A percentile compares a stretch with the other conserved stretches of the same genome.
These are phyloP conservation scores for Cheilosia vulpina DNA, from an alignment of 2,888 invertebrate genomes.

Conservation along the genomic window DNA sequence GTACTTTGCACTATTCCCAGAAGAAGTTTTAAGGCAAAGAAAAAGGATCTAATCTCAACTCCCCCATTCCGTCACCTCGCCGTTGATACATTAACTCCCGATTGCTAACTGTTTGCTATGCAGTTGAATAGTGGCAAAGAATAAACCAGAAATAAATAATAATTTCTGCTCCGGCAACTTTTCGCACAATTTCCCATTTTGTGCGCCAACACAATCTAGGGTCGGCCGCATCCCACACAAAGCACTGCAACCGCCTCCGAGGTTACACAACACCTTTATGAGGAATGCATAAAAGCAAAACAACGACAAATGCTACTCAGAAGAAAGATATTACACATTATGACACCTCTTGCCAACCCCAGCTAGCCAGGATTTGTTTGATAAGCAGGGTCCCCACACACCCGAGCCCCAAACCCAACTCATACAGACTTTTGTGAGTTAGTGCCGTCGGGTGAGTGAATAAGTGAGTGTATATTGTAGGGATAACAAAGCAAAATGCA, in stretches of 20 bases:
- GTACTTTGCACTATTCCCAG: conserved; percentile 33
- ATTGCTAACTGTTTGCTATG: conserved; percentile 37
- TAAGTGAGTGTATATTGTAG: conserved; percentile 67
- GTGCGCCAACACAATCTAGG: conserved; percentile 27
- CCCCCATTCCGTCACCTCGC: neutral
- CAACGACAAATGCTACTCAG: conserved; percentile 58
- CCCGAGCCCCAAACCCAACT: neutral
- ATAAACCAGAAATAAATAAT: conserved; percentile 55
- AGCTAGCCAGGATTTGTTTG: conserved; percentile 48
- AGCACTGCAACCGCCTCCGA: conserved; percentile 17
- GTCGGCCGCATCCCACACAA: conserved; percentile 33
- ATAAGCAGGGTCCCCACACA: conserved; percentile 33
- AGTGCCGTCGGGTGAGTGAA: conserved; percentile 58
- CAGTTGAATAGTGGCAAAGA: conserved; percentile 15
- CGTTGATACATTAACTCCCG: conserved; percentile 1
- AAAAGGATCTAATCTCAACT: conserved; percentile 10
- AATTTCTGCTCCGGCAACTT: conserved; percentile 52
- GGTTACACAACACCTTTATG: conserved; percentile 30
- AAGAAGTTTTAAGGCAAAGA: conserved; percentile 26
- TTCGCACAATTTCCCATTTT: conserved; percentile 65
- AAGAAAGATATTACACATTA: conserved; percentile 59
- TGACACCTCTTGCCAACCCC: conserved; percentile 29
- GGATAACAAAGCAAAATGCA: conserved; percentile 66
- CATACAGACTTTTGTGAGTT: conserved; percentile 61
- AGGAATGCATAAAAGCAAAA: conserved; percentile 43